Evolutionary conservation across 2,888 invertebrate genomes (phyloP).

Genomic region (Eucera pruinosa): DNA sequence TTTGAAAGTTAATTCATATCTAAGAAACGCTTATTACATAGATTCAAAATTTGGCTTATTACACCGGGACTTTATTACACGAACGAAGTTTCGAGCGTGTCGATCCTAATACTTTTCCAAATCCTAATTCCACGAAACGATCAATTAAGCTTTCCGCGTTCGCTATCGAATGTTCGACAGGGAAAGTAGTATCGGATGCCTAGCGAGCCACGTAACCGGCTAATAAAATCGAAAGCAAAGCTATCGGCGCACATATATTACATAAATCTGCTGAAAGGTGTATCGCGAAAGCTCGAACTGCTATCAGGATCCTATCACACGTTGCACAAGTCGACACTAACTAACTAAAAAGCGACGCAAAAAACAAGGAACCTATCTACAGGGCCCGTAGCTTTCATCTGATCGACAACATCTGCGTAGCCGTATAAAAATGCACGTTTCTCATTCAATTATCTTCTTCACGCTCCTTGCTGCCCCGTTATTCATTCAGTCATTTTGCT

Average conservation of each 20-base stretch:
- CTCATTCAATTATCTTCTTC: slow-evolving; percentile 58
- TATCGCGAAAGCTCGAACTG: slow-evolving; percentile 7
- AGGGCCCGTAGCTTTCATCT: slow-evolving; percentile 60
- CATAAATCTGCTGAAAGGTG: slow-evolving; percentile 33
- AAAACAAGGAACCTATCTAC: too few species aligned
- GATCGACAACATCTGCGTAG: slow-evolving; percentile 37
- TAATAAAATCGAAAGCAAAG: slow-evolving; percentile 26
- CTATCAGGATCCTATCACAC: slow-evolving; percentile 5
- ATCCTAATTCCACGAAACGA: too few species aligned
- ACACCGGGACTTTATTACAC: too few species aligned
- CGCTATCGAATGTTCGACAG: slow-evolving; percentile 17
- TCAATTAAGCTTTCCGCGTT: neutral
- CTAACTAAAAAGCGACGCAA: neutral
- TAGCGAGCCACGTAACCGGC: slow-evolving; percentile 24
- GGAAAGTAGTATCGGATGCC: slow-evolving; percentile 24
- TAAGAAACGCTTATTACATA: too few species aligned
- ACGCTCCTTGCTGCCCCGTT: slow-evolving; percentile 60
- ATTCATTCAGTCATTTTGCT: slow-evolving; percentile 61
- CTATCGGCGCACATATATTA: slow-evolving; percentile 16
- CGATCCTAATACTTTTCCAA: too few species aligned
- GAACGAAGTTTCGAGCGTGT: too few species aligned
- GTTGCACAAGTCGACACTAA: neutral
- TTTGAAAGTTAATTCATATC: too few species aligned
- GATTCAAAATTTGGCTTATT: too few species aligned
- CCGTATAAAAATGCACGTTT: slow-evolving; percentile 33